Base-by-base conservation (phyloP, 2,888 invertebrate species). In the Melinaea menophilus region DNA sequence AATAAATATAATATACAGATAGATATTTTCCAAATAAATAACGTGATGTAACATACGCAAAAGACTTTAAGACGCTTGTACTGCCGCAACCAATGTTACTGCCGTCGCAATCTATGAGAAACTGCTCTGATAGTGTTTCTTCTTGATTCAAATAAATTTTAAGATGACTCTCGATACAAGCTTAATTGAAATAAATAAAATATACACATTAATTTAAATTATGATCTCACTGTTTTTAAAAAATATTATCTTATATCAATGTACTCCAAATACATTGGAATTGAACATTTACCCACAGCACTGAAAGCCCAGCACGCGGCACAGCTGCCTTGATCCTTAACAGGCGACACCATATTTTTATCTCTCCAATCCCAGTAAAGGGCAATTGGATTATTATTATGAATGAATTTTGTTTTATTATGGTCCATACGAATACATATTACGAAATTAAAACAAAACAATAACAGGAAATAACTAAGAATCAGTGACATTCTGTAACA, bases 251-350 rank as follows among this genome's bases (percentile, higher is more conserved):
- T 22, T 22, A 22, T 22, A 22, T 0, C 22, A 22, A 22, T 22
- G 22, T 22, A 22, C 22, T 22, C 22, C 22, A 22, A 22, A 22
- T 22, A 22, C 22, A 22, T 22, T 22, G 22, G 22, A 22, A 22
- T 22, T 22, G 22, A 31, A 37, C 31, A 57, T 60, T 71, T 74
- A 84, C 85, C 85, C 5, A 79, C 63, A 56, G 73, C 64, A 62
- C 79, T 78, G 61, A 85, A 85, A 0, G 84, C 85, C 84, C 83
- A 85, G 54, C 84, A 82, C 1, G 82, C 84, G 0, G 55, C 65
- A 62, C 85, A 85, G 0, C 0, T 0, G 1, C n/a, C 2, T 59
- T 85, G 84, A 58, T 81, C 62, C 63, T 83, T 84, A 1, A 85
- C 79, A 0, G 82, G 79, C 0, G 81, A 72, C 0, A 85, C 79